Base-by-base conservation (phyloP, 1,140 invertebrate genomes). In the Acyrthosiphon pisum region DNA sequence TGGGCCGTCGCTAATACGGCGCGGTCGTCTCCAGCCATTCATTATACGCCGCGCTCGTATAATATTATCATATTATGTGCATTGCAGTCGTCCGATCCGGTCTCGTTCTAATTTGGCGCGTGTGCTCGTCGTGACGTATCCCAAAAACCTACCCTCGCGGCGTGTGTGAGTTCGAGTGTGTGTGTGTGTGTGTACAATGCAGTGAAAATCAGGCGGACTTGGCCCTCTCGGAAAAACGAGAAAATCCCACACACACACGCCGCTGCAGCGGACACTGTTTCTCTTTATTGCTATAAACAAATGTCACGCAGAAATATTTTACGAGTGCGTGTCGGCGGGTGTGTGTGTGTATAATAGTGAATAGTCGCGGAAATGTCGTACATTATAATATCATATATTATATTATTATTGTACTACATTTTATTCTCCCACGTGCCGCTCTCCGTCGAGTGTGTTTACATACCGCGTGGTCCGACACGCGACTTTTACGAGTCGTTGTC, bases 51-150 rank as follows among this genome's bases (percentile, higher is more conserved):
- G 6, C 14, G 46, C 6, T 35, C 50, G 91, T 68, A 68, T n/a
- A 14, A n/a, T n/a, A n/a, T 68, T 68, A 68, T 68, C 56, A 60
- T 68, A 68, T n/a, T n/a, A 18, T n/a, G 30, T 68, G 30, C 18
- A 68, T 68, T 14, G 60, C 60, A n/a, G 60, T 18, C 56, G 9
- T n/a, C 60, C 30, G 60, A 68, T 68, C 60, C 81, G 91, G 91
- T 93, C 91, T 86, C 48, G 91, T 93, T 93, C 81, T 93, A 86
- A 93, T 93, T 84, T 81, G 91, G 30, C 76, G 91, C 91, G 91
- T 93, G 76, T 30, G 48, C 91, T 84, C 76, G 50, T 84, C 81
- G 68, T 41, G 44, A n/a, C 46, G 41, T 18, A 30, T n/a, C 30
- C 14, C 53, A 23, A 35, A 56, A 26, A 41, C 44, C 48, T 22